These are phyloP conservation scores for Picus viridis DNA, from an alignment of 2,797 vertebrate species.

Conservation along the genomic window DNA sequence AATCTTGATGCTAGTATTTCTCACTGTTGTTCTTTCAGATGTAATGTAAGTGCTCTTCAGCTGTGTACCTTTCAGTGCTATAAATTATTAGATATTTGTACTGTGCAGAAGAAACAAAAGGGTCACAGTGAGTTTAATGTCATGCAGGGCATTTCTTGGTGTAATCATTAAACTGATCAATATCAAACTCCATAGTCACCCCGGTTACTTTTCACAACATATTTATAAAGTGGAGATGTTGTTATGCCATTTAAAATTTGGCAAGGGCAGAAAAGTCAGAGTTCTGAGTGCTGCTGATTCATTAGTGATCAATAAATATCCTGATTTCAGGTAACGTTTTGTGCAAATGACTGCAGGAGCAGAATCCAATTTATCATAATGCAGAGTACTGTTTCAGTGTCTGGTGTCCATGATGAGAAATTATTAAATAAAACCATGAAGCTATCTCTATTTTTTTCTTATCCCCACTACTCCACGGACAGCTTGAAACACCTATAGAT, in stretches of 20 bases:
- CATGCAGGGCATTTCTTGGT: background rate
- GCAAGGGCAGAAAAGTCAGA: background rate
- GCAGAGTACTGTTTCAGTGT: background rate
- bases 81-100: conserved; percentile 13
- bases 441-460: background rate
- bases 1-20: background rate
- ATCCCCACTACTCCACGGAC: too few species aligned
- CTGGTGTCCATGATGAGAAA: background rate
- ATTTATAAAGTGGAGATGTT: background rate
- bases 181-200: background rate
- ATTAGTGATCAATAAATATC: background rate
- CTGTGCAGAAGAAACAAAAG: background rate
- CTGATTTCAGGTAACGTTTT: background rate
- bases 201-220: background rate
- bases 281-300: background rate
- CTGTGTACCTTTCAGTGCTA: background rate
- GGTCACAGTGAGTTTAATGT: conserved; percentile 10
- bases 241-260: background rate
- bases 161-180: background rate
- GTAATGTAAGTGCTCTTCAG: background rate
- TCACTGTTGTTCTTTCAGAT: background rate
- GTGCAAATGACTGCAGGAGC: background rate
- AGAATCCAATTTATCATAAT: background rate
- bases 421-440: too few species aligned
- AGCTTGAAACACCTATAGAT: background rate